A percentile compares a stretch with the other conserved stretches of the same genome.
Conservation (phyloP, 2,888 invertebrate species). For the Subacronicta megacephala region DNA sequence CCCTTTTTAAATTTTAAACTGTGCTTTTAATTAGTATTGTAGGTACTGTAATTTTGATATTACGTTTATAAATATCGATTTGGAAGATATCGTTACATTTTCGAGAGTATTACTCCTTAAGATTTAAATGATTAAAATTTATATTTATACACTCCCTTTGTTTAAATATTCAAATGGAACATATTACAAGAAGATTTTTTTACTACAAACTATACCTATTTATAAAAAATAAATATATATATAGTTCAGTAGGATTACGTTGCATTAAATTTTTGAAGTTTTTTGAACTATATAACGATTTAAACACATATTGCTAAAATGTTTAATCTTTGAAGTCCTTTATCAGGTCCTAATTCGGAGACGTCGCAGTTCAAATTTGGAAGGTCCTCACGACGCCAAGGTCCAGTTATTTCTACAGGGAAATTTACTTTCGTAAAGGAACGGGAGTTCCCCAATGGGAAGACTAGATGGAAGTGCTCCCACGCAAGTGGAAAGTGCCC, state of each 20-base stretch:
- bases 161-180: slow-evolving; percentile 29
- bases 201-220: not conserved
- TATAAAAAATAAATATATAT: too few relatives aligned
- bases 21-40: slow-evolving; percentile 65
- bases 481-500: slow-evolving; percentile 66
- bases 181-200: too few relatives aligned
- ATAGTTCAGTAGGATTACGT: too few relatives aligned
- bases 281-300: not conserved
- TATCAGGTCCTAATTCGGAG: slow-evolving; percentile 58
- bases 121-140: slow-evolving; percentile 82
- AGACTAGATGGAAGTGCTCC: slow-evolving; percentile 72
- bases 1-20: slow-evolving; percentile 76
- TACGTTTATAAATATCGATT: slow-evolving; percentile 73
- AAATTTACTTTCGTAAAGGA: slow-evolving; percentile 72
- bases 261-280: not conserved
- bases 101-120: slow-evolving; percentile 84
- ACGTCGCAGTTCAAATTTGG: slow-evolving; percentile 69
- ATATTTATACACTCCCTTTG: slow-evolving; percentile 66
- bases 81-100: slow-evolving; percentile 82
- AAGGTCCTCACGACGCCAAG: slow-evolving; percentile 59
- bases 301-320: not conserved
- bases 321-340: slow-evolving; percentile 49
- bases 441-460: slow-evolving; percentile 67
- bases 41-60: slow-evolving; percentile 72
- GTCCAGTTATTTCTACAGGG: slow-evolving; percentile 70